Evolutionary conservation across 2,888 invertebrate genomes (phyloP), one percentile per base, ranked within the genome.

Genomic region (Dryococelus australis): DNA sequence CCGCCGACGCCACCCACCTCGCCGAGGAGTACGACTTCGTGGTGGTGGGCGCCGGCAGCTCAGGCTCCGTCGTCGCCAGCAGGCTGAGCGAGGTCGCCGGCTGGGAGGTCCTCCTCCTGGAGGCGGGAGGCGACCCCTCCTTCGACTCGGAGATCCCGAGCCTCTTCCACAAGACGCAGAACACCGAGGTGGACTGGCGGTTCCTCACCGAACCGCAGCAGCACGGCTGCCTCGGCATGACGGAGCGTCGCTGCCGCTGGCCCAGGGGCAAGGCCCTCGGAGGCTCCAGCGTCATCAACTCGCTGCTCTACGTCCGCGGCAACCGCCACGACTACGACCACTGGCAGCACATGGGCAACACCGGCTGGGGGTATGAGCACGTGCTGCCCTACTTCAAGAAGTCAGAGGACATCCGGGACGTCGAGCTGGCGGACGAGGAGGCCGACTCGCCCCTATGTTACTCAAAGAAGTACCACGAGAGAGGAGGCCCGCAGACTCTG

Each of bases 241-340:
- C 88, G 24, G 89, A 90, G n/a, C 86, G 87, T 0, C 91, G 91
- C 53, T 96, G 97, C 90, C 95, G 94, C 90, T 95, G 96, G 94
- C 96, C 96, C 0, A 94, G 96, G 84, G 97, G 98, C 0, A 96
- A 96, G 91, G 96, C 96, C 0, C 91, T 97, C 26, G 98, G 98
- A 0, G 98, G 98, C 0, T 96, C 96, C 6, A 97, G 97, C 51
- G 95, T 97, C 12, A 95, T 97, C 6, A 98, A 98, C 92, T 97
- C 95, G 90, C 96, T 98, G 95, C 93, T 97, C 0, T 97, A 98
- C 91, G 95, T 96, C 0, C 93, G 98, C 84, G 97, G 97, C 0
- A 96, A 97, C 90, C 95, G 95, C 24, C 93, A 93, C 85, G 98
- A 98, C 93, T 98, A 96, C 91, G 96, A 98, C 91, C 93, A 94